These are phyloP conservation scores for Leucoraja erinaceus DNA, from an alignment of 2,113 vertebrate genomes.

Conservation along the genomic window DNA sequence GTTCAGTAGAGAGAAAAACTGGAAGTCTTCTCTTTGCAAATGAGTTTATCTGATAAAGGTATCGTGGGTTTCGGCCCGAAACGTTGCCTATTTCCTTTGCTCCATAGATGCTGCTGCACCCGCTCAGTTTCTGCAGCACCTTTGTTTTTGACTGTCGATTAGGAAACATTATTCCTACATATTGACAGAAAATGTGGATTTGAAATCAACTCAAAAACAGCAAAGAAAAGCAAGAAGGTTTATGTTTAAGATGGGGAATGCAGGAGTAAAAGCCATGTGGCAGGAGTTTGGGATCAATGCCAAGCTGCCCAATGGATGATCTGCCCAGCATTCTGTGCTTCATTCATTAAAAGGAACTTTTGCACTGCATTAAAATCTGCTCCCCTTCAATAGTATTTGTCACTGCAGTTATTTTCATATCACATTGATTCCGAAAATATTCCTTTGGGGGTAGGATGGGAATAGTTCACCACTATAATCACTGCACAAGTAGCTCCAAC, in stretches of 20 bases:
- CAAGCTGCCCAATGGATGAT: no score
- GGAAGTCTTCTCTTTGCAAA: background rate
- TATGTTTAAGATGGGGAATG: background rate
- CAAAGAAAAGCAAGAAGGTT: background rate
- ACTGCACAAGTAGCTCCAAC: slow-evolving; percentile 47
- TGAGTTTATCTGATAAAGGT: background rate
- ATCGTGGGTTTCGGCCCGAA: no score
- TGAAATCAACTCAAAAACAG: background rate
- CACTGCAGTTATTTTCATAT: slow-evolving; percentile 64
- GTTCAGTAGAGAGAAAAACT: background rate
- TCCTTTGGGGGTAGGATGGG: slow-evolving; percentile 63
- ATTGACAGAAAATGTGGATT: background rate
- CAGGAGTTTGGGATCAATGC: no score
- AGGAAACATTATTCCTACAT: background rate
- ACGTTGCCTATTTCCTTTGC: no score
- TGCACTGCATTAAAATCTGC: slow-evolving; percentile 64
- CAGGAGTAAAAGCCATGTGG: no score
- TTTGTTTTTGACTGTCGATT: background rate
- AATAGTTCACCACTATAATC: slow-evolving; percentile 57
- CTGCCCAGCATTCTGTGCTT: no score
- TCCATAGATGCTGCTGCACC: no score
- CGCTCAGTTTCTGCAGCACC: no score
- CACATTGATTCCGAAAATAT: slow-evolving; percentile 65
- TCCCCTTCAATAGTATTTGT: slow-evolving; percentile 66
- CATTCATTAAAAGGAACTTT: no score